A percentile compares a stretch with the other conserved stretches of the same genome.
phyloP scores from a whole-genome alignment of 2,113 vertebrate species.

The Mobula birostris region DNA sequence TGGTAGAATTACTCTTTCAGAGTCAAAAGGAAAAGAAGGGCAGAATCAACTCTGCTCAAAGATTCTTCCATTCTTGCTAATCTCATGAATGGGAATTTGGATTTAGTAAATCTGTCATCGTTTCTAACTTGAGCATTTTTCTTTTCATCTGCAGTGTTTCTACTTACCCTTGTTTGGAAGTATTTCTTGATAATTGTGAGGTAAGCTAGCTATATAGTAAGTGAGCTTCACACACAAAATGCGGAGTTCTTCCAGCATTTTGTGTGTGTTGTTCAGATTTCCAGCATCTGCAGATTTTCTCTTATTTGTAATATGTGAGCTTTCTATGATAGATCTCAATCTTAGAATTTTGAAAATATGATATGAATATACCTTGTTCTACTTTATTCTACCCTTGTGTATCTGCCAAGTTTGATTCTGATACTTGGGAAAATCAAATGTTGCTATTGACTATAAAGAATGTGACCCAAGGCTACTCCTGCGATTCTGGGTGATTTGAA shows the following conservation, averaged over 20 bases:
- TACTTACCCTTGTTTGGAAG: slow-evolving; percentile 59
- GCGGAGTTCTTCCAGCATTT: too few relatives aligned
- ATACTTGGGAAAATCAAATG: too few relatives aligned
- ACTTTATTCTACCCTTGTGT: too few relatives aligned
- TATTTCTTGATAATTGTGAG: slow-evolving; percentile 56
- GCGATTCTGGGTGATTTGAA: too few relatives aligned
- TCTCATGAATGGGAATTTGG: neutral
- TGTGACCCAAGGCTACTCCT: too few relatives aligned
- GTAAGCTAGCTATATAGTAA: slow-evolving; percentile 46
- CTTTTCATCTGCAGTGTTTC: slow-evolving; percentile 54
- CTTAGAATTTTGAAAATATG: neutral
- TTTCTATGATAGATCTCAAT: neutral
- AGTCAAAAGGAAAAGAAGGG: neutral
- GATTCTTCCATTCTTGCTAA: neutral
- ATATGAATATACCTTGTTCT: too few relatives aligned
- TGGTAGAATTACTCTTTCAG: neutral
- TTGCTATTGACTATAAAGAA: too few relatives aligned
- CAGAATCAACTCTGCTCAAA: too few relatives aligned
- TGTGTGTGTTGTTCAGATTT: too few relatives aligned
- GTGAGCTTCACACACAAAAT: neutral
- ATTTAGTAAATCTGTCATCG: neutral
- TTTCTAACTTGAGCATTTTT: slow-evolving; percentile 38
- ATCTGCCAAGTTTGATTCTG: too few relatives aligned
- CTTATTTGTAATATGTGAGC: too few relatives aligned
- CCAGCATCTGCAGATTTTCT: too few relatives aligned